Evolutionary conservation across 37 sponge, comb jelly and placozoan genomes (phyloP), one percentile per base, ranked within the genome.

Genomic region (Petrosia ficiformis): DNA sequence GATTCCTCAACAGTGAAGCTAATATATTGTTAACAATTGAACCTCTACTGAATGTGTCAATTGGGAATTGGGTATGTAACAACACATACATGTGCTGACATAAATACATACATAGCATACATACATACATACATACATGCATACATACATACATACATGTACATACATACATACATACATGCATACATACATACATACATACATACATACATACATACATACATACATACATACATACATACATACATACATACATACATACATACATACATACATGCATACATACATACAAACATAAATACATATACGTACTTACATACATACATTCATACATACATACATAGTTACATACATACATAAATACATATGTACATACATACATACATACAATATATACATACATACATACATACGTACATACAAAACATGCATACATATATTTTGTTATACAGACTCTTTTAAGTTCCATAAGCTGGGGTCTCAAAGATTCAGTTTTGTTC

Each of bases 21-120:
- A 1, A 71, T 73, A 39, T 38, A 19, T 10, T 80, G 8, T 71
- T 61, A 59, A 71, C 81, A 1, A 28, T 71, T 8, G 36, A 37
- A 0, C 40, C 58, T 1, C 38, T 19, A 25, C 63, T 77, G 2
- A 43, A n/a, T 64, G 37, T 4, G 21, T 16, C 24, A 59, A 19
- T 64, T 64, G 1, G n/a, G 30, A 61, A 2, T 14, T 48, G 54
- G n/a, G n/a, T n/a, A 48, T 48, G 54, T 48, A 48, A 48, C 14
- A 14, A 48, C 14, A 48, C 8, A 19, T 19, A 48, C 14, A 48
- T 19, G 8, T 19, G 14, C 14, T 19, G 14, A 19, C 8, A 48
- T 48, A 48, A 48, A 19, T 19, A 48, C 14, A 48, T 8, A 48
- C 54, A 48, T 48, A 14, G 14, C 8, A 48, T 48, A 19, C 8